A percentile compares a stretch with the other conserved stretches of the same genome.
These are phyloP conservation scores for Eumeta japonica DNA, from an alignment of 1,140 invertebrate genomes.

Conservation along the genomic window DNA sequence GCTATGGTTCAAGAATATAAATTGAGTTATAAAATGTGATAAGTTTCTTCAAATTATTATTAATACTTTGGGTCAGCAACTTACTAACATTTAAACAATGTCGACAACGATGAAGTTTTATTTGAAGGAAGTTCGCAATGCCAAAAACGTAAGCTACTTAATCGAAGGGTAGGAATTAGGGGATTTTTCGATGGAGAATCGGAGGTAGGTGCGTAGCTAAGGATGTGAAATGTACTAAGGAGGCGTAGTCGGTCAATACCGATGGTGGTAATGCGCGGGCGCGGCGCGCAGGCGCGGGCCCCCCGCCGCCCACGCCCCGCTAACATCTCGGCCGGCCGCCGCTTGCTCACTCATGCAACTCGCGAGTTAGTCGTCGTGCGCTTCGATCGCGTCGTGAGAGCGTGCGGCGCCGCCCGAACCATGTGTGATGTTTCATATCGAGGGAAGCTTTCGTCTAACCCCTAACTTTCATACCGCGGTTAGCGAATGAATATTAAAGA, in stretches of 20 bases:
- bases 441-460: conserved; percentile 29
- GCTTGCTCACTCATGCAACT: conserved; percentile 43
- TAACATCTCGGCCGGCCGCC: conserved; percentile 12
- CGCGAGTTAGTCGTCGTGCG: conserved; percentile 47
- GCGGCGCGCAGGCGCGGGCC: conserved; percentile 38
- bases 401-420: conserved; percentile 27
- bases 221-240: conserved; percentile 53
- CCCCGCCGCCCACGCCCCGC: conserved; percentile 12
- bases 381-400: conserved; percentile 40
- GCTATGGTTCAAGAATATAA: too few species aligned
- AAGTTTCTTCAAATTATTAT: too few species aligned
- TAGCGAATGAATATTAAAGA: conserved; percentile 44
- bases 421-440: conserved; percentile 52
- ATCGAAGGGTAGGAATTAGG: conserved; percentile 37
- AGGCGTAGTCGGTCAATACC: conserved; percentile 56
- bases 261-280: conserved; percentile 45
- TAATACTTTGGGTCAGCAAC: too few species aligned
- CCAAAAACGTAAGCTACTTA: conserved; percentile 35
- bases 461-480: conserved; percentile 17
- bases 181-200: conserved; percentile 49
- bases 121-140: too few species aligned
- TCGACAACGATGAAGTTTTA: too few species aligned
- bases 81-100: too few species aligned
- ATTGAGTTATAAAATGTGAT: too few species aligned
- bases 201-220: conserved; percentile 50